Evolutionary conservation across 1,140 invertebrate species (phyloP).

Genomic region (Drosophila kurseongensis): DNA sequence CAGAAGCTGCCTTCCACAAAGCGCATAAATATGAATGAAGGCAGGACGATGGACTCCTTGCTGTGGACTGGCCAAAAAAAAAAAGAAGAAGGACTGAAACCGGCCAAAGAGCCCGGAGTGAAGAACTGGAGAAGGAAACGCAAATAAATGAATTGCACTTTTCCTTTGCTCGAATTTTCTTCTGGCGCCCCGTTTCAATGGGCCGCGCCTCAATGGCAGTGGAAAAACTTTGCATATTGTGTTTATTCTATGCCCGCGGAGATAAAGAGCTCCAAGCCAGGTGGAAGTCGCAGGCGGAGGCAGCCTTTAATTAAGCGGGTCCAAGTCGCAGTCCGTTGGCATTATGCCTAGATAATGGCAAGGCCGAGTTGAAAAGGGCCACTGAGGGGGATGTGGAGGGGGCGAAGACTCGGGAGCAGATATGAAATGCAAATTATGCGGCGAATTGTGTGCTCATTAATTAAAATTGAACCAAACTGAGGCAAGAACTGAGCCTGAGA

Average conservation of each 20-base stretch:
- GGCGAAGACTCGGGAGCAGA: conserved; percentile 5
- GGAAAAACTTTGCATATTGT: conserved; percentile 76
- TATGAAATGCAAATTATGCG: conserved; percentile 75
- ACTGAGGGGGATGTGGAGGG: background rate
- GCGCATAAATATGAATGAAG: conserved; percentile 77
- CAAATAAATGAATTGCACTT: conserved; percentile 84
- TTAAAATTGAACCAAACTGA: conserved; percentile 78
- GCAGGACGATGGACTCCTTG: conserved; percentile 57
- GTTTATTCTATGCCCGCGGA: conserved; percentile 75
- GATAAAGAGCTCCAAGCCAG: conserved; percentile 53
- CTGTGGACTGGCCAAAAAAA: conserved; percentile 53
- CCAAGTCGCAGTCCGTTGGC: conserved; percentile 62
- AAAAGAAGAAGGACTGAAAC: conserved; percentile 18
- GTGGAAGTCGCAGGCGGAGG: conserved; percentile 22
- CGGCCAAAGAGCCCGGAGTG: conserved; percentile 34
- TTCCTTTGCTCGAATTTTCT: conserved; percentile 71
- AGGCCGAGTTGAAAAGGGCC: conserved; percentile 38
- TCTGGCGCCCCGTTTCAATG: conserved; percentile 64
- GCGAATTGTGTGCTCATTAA: conserved; percentile 80
- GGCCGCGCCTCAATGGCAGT: conserved; percentile 68
- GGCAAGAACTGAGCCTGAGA: conserved; percentile 19
- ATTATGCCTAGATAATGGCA: conserved; percentile 78
- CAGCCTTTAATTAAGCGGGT: conserved; percentile 73
- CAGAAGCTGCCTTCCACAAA: conserved; percentile 53
- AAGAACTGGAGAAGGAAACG: conserved; percentile 72